phyloP scores from a whole-genome alignment of 2,113 vertebrate genomes.

The Patagioenas fasciata region DNA sequence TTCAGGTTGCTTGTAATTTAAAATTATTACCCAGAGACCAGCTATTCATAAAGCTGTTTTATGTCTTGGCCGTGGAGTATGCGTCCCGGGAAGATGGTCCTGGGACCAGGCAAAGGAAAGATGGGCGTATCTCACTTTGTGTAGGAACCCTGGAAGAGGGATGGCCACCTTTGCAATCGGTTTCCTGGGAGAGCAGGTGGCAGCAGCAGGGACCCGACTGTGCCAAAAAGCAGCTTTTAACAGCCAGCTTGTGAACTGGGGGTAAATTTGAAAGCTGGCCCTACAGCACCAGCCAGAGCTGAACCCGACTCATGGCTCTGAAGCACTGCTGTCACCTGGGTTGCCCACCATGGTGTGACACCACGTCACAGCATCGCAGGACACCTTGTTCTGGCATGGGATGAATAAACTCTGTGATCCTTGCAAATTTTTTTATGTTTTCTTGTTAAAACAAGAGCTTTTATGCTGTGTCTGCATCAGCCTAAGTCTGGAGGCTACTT shows the following conservation, averaged over 20 bases:
- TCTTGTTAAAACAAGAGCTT: not conserved
- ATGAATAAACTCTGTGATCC: not conserved
- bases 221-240: not conserved
- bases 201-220: not conserved
- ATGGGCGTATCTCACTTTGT: not conserved
- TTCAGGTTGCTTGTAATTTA: not conserved
- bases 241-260: not conserved
- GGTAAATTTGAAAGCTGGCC: not conserved
- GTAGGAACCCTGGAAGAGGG: not conserved
- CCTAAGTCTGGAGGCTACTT: not conserved
- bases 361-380: not conserved
- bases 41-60: not conserved
- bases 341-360: not conserved
- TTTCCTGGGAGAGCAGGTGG: not conserved
- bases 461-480: not conserved
- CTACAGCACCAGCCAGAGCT: not conserved
- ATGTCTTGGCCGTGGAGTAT: not conserved
- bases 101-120: not conserved
- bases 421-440: not conserved
- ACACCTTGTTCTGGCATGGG: not conserved
- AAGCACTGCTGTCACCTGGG: not conserved
- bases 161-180: not conserved
- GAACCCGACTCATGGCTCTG: not conserved
- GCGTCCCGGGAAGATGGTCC: not conserved
- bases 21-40: not conserved